These are phyloP conservation scores for Sminthurides aquaticus DNA, from an alignment of 2,888 invertebrate genomes.

Conservation along the genomic window DNA sequence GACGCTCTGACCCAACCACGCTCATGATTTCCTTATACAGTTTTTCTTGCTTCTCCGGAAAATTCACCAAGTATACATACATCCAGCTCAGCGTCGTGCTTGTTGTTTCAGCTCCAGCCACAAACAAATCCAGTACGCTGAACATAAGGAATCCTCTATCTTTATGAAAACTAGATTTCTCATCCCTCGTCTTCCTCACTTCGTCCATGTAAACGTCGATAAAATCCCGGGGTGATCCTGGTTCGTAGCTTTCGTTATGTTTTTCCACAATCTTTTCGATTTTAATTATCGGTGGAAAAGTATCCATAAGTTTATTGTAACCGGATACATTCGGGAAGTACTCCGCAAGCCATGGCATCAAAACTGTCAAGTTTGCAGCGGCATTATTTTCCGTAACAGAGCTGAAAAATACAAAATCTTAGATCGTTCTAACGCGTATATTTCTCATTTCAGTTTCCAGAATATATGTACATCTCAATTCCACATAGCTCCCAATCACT, in stretches of 20 bases:
- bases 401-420: too few species aligned
- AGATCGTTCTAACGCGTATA: too few species aligned
- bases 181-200: not conserved
- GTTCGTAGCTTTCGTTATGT: not conserved
- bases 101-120: slow-evolving; percentile 16
- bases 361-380: not conserved
- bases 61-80: slow-evolving; percentile 1
- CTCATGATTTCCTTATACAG: slow-evolving; percentile 26
- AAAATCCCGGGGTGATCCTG: not conserved
- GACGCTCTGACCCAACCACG: slow-evolving; percentile 21
- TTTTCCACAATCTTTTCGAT: not conserved
- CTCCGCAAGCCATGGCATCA: slow-evolving; percentile 4
- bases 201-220: slow-evolving; percentile 7
- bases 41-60: slow-evolving; percentile 22
- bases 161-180: not conserved
- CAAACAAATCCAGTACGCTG: slow-evolving; percentile 1
- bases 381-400: not conserved
- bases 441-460: too few species aligned
- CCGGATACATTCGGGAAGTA: slow-evolving; percentile 1
- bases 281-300: not conserved
- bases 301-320: not conserved
- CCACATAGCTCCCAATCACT: too few species aligned
- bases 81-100: slow-evolving; percentile 15
- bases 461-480: too few species aligned
- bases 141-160: not conserved